Conservation (phyloP, 1,140 invertebrate genomes). For the Aphelenchoides avenae region DNA sequence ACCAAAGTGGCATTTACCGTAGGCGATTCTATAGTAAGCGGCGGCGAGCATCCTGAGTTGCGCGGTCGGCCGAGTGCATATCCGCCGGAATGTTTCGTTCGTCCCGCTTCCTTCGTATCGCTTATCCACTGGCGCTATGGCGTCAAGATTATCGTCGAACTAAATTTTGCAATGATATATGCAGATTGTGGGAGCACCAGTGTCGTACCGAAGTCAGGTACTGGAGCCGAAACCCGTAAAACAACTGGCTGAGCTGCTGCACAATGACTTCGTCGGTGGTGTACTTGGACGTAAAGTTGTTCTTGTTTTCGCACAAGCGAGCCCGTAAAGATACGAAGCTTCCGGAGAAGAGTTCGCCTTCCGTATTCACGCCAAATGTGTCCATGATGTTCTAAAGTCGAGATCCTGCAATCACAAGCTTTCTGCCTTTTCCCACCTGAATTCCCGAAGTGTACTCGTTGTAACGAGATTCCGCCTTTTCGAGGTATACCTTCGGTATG, state of each 20-base stretch:
- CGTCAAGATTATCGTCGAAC: too few species aligned
- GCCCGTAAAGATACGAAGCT: slow-evolving; percentile 24
- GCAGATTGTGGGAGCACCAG: too few species aligned
- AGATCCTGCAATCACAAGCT: neutral
- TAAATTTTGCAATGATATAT: too few species aligned
- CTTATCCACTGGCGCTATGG: too few species aligned
- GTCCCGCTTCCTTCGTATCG: slow-evolving; percentile 1
- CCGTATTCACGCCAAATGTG: slow-evolving; percentile 46
- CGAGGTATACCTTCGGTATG: slow-evolving; percentile 17
- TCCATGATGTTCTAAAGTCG: slow-evolving; percentile 42
- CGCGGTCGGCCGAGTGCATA: slow-evolving; percentile 22
- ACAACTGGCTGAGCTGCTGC: slow-evolving; percentile 25
- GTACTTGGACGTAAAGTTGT: slow-evolving; percentile 43
- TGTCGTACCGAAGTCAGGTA: slow-evolving; percentile 36
- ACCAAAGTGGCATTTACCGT: slow-evolving; percentile 9
- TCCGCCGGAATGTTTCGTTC: slow-evolving; percentile 15
- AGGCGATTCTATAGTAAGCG: slow-evolving; percentile 34
- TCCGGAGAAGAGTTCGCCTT: slow-evolving; percentile 46
- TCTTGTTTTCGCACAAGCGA: slow-evolving; percentile 26
- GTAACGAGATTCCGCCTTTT: slow-evolving; percentile 13
- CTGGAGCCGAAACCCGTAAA: neutral
- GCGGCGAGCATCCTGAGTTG: slow-evolving; percentile 20
- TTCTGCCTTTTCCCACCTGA: too few species aligned
- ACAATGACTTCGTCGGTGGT: slow-evolving; percentile 33
- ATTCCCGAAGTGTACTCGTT: slow-evolving; percentile 14